Percentiles rank a stretch among this genome's conserved stretches.
Evolutionary conservation across 2,113 vertebrate species (phyloP).

Genomic region (Actenoides hombroni): DNA sequence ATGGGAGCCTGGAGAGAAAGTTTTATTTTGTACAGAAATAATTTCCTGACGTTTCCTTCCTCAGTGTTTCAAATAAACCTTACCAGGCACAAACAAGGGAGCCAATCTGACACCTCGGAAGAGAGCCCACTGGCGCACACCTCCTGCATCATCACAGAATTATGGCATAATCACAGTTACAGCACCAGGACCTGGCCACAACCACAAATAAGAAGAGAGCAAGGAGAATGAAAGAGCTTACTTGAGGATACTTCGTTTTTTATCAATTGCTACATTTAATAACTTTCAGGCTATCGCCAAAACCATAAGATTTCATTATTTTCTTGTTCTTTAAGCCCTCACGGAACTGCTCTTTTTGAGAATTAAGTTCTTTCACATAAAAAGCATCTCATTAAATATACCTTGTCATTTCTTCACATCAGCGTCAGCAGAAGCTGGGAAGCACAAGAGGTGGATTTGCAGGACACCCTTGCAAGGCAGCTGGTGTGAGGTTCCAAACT

Average conservation of each 20-base stretch:
- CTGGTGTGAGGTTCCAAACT: neutral
- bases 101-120: neutral
- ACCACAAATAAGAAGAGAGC: neutral
- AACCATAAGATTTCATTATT: neutral
- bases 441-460: neutral
- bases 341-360: neutral
- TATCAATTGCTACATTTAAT: neutral
- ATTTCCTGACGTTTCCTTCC: neutral
- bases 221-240: neutral
- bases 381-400: neutral
- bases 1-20: conserved; percentile 20
- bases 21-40: neutral
- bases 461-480: neutral
- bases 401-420: neutral
- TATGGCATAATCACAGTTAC: neutral
- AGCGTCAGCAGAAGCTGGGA: neutral
- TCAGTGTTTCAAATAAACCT: conserved; percentile 6
- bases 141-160: neutral
- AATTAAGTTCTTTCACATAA: neutral
- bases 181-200: neutral
- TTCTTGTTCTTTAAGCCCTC: neutral
- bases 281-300: neutral
- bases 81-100: neutral
- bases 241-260: neutral
- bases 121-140: neutral